These are phyloP conservation scores for Danio tinwini DNA, from an alignment of 2,797 vertebrate species.

Conservation along the genomic window DNA sequence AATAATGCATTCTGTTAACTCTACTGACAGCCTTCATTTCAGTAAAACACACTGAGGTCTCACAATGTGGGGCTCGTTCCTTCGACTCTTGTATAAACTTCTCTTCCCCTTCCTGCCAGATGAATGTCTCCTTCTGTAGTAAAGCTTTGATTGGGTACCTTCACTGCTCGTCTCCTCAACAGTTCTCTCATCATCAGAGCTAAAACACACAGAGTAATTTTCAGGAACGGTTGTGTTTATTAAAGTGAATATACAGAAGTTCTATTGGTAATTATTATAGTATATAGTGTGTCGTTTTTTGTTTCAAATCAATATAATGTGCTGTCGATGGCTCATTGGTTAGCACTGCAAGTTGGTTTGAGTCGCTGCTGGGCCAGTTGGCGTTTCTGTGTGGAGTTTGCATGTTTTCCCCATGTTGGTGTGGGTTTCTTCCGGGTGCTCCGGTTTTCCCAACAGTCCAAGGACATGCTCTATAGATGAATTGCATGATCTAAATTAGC, in stretches of 20 bases:
- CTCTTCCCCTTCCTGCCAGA: conserved; percentile 31
- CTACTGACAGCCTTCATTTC: background rate
- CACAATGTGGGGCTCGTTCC: conserved; percentile 22
- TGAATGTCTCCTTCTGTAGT: conserved; percentile 29
- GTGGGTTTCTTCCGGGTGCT: too few relatives aligned
- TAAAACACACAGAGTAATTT: conserved; percentile 40
- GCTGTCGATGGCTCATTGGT: background rate
- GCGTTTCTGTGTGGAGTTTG: too few relatives aligned
- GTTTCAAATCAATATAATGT: background rate
- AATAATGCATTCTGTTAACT: background rate
- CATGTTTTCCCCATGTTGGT: too few relatives aligned
- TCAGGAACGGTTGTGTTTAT: background rate
- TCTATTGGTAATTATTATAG: too few relatives aligned
- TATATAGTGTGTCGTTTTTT: background rate
- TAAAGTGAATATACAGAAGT: background rate
- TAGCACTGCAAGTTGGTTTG: too few relatives aligned
- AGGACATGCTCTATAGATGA: too few relatives aligned
- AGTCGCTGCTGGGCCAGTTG: too few relatives aligned
- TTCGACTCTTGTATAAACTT: conserved; percentile 15
- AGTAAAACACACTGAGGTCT: background rate
- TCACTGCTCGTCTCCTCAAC: conserved; percentile 25
- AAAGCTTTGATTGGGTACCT: conserved; percentile 7
- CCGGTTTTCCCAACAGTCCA: too few relatives aligned
- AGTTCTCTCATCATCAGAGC: conserved; percentile 52
- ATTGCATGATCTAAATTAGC: too few relatives aligned